Base-by-base conservation (phyloP, 2,888 invertebrate species). In the Ophion ellenae region DNA sequence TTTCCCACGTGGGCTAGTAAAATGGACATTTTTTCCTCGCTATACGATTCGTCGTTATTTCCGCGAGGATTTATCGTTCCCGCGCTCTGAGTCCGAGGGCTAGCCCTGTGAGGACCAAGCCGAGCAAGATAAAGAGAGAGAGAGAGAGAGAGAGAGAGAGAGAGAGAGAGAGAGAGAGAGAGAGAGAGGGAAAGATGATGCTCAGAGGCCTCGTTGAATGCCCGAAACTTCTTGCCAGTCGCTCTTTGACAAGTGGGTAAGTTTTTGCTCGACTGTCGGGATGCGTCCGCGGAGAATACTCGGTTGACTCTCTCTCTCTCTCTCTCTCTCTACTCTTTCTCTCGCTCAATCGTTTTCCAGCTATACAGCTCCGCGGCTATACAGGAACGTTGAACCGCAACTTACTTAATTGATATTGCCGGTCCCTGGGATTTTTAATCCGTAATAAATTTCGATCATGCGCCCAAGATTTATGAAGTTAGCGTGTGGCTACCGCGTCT, bases 361-460 rank as follows among this genome's bases (percentile, higher is more conserved):
- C 80, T 73, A 85, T 82, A 83, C 74, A 77, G 84, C 81, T 84
- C 87, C 83, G 88, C 28, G 66, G 61, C 45, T 70, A 79, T 61
- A 63, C n/a, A 79, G 63, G 71, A 63, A 67, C 53, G 53, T 81
- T 79, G 61, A 53, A 61, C 63, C 71, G 57, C 36, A 53, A 75
- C 78, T 88, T 88, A 91, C 92, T 92, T 92, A 92, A 92, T 92
- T 92, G 92, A 92, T 92, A 92, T 92, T 90, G 88, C 88, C 88
- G 53, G 87, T 79, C 86, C 86, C 87, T 86, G 86, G 85, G 90
- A 89, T 89, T 90, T 89, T 91, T 91, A 91, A 92, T 91, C 90
- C 90, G 90, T 90, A 91, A 92, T 92, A 92, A 93, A 93, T 92
- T 92, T 91, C 90, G 90, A 90, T 92, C 91, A 89, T 91, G 89